Evolutionary conservation across 1,140 invertebrate genomes (phyloP), one percentile per base, ranked within the genome.

Genomic region (Capitella teleta): DNA sequence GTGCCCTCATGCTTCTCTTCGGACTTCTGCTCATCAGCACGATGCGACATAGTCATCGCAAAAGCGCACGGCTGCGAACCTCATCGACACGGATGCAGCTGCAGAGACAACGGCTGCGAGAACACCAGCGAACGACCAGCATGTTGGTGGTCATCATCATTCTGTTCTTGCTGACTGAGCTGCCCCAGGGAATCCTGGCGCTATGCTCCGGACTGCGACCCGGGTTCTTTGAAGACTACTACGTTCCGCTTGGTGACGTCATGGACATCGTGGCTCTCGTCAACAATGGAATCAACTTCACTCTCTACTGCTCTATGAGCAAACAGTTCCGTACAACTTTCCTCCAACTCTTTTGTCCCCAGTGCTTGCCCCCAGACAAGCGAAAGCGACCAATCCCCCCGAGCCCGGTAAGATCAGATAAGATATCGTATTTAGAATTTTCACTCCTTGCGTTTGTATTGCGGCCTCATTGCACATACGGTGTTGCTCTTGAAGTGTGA

Each of bases 281-380:
- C 45, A 95, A 94, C 68, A 87, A 86, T 2, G 83, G 86, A 5
- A 83, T 95, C 24, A 93, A 92, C 62, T 95, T 95, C 62, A 81
- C 94, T 26, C 75, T 95, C 2, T 95, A 95, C 64, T 94, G 90
- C 56, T 80, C 83, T 23, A 95, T 94, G 90, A 90, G 86, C 38
- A 75, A 84, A 24, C 88, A 92, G 73, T 95, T 95, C 66, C 75
- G 90, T 8, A 78, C 79, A 28, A 89, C 87, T 0, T 91, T 92
- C 59, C 75, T 80, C 0, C 77, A 81, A 45, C 60, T 89, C 23
- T 82, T 88, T 41, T 56, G 56, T 10, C 32, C 32, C 10, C 32
- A 16, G 10, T 16, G 32, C 32, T 16, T 34, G n/a, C n/a, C n/a
- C n/a, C n/a, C n/a, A n/a, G n/a, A n/a, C n/a, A n/a, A n/a, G n/a